Evolutionary conservation across 2,113 vertebrate genomes (phyloP).

Genomic region (Planiliza haematocheilus): DNA sequence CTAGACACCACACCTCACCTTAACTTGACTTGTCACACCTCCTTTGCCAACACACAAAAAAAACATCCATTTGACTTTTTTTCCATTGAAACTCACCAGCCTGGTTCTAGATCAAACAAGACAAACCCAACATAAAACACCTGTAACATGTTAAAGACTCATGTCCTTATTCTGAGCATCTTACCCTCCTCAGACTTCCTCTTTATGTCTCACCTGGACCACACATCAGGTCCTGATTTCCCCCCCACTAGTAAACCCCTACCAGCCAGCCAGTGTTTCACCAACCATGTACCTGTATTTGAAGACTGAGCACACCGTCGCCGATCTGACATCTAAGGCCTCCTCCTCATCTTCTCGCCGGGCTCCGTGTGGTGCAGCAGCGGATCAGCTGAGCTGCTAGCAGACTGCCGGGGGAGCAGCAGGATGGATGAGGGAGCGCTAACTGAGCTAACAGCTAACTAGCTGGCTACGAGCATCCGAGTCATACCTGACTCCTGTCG

Average conservation of each 20-base stretch:
- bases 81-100: too few relatives aligned
- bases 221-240: not conserved
- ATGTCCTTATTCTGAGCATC: not conserved
- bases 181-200: not conserved
- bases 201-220: not conserved
- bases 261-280: too few relatives aligned
- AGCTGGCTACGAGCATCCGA: slow-evolving; percentile 23
- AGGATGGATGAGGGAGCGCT: not conserved
- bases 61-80: too few relatives aligned
- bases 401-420: slow-evolving; percentile 23
- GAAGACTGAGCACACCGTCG: slow-evolving; percentile 43
- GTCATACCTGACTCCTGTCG: slow-evolving; percentile 25
- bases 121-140: too few relatives aligned
- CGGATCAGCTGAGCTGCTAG: slow-evolving; percentile 54
- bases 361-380: slow-evolving; percentile 46
- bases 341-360: slow-evolving; percentile 35
- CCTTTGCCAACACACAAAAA: too few relatives aligned
- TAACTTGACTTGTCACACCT: too few relatives aligned
- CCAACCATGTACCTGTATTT: slow-evolving; percentile 52
- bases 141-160: too few relatives aligned
- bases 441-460: slow-evolving; percentile 55
- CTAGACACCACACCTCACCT: too few relatives aligned
- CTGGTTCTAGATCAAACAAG: too few relatives aligned
- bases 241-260: not conserved
- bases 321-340: slow-evolving; percentile 50